Conservation (phyloP, 2,888 invertebrate genomes). For the Clanis bilineata region DNA sequence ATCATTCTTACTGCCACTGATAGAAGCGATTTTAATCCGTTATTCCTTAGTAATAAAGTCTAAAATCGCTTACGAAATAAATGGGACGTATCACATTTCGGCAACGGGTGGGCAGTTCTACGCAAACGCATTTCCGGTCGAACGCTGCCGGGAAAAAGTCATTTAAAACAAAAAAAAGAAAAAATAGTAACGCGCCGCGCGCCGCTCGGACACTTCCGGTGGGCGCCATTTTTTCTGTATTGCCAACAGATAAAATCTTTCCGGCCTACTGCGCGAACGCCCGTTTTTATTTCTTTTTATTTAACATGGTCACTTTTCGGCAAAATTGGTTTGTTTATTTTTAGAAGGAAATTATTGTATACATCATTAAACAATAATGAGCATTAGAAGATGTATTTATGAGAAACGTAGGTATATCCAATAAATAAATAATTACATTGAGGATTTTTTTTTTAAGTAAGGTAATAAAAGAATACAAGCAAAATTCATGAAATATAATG, state of each 20-base stretch:
- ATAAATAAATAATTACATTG: no score
- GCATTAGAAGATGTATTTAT: not conserved
- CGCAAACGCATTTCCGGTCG: conserved; percentile 82
- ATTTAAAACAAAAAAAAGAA: conserved; percentile 83
- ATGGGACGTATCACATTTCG: conserved; percentile 62
- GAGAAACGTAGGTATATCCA: no score
- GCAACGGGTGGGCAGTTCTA: conserved; percentile 67
- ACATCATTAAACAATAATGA: not conserved
- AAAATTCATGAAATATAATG: not conserved
- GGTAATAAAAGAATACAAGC: no score
- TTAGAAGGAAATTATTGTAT: conserved; percentile 20
- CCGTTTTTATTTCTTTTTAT: conserved; percentile 72
- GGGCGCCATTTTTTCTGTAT: conserved; percentile 83
- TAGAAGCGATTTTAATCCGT: conserved; percentile 51
- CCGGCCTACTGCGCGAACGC: conserved; percentile 79
- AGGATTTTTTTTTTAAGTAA: no score
- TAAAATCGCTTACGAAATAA: conserved; percentile 59
- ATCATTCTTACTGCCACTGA: conserved; percentile 38
- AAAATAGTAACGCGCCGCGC: conserved; percentile 80
- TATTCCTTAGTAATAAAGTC: conserved; percentile 49
- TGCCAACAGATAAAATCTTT: conserved; percentile 83
- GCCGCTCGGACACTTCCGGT: conserved; percentile 82
- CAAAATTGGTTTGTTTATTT: conserved; percentile 55
- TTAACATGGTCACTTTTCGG: conserved; percentile 68
- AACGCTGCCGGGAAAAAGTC: conserved; percentile 81